Evolutionary conservation across 2,797 vertebrate genomes (phyloP).

Genomic region (Hippopotamyrus pictus): DNA sequence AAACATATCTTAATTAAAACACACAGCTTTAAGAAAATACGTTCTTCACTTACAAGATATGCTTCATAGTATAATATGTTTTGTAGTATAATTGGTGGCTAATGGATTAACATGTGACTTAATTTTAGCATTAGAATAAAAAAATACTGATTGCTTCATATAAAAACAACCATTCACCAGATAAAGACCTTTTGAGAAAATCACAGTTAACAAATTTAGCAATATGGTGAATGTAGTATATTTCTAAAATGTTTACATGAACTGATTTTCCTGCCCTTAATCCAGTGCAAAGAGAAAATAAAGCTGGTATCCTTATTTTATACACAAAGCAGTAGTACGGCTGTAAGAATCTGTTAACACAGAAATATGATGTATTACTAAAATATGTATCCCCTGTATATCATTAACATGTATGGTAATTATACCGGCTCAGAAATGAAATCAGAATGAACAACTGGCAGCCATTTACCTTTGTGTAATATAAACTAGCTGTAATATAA

Average conservation of each 20-base stretch:
- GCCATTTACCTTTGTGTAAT: background rate
- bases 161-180: background rate
- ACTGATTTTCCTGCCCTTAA: background rate
- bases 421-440: background rate
- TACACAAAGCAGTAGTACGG: background rate
- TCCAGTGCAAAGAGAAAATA: background rate
- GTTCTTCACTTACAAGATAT: background rate
- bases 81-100: background rate
- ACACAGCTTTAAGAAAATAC: background rate
- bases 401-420: background rate
- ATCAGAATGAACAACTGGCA: background rate
- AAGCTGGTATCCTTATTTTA: background rate
- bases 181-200: background rate
- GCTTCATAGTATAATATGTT: background rate
- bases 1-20: background rate
- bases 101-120: background rate
- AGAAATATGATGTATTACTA: background rate
- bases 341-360: background rate
- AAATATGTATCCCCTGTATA: background rate
- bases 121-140: background rate
- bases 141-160: background rate
- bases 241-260: background rate
- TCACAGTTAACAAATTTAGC: background rate
- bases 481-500: conserved; percentile 4
- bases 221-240: background rate